Evolutionary conservation across 2,113 vertebrate species (phyloP), one percentile per base, ranked within the genome.

Genomic region (Bubo scandiacus): DNA sequence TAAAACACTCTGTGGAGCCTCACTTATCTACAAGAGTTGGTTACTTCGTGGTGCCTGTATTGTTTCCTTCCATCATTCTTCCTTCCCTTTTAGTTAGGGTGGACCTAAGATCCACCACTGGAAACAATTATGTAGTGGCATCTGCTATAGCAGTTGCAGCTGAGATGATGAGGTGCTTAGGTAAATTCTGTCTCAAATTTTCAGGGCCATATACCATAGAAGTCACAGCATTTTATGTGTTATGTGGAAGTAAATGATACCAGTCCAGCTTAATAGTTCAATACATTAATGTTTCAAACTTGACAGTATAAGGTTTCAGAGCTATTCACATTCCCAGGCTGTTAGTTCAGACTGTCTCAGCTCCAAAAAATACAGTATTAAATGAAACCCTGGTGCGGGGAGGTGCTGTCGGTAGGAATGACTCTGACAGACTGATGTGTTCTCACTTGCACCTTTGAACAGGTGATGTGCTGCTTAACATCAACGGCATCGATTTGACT

Each of bases 391-490:
- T 61, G 45, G 15, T 0, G 0, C 6, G 9, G 55, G 55, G 74
- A 85, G 51, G 47, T 84, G 84, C 74, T 67, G 34, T 63, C 8
- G 2, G 34, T n/a, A 32, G 40, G 77, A 58, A 25, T 1, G 2
- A 12, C 29, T 61, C 55, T 66, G 34, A n/a, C 34, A 45, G 73
- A 22, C 59, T 58, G n/a, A 68, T 23, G 52, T 61, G 77, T 63
- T 95, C 68, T 90, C 66, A 6, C 84, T 72, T 23, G 4, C 3
- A 11, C 43, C 80, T 87, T 77, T 91, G 43, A 72, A 86, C 96
- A 99, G 99, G 99, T 43, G 99, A 99, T 43, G 98, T 99, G 47
- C 97, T 99, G 90, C 97, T 99, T 94, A 99, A 99, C 74, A 99
- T 99, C 97, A 99, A 99, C 1, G 99, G 99, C 66, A 99, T 99